These are phyloP conservation scores for Clistopyga incitator DNA, from an alignment of 2,888 invertebrate genomes.

Conservation along the genomic window DNA sequence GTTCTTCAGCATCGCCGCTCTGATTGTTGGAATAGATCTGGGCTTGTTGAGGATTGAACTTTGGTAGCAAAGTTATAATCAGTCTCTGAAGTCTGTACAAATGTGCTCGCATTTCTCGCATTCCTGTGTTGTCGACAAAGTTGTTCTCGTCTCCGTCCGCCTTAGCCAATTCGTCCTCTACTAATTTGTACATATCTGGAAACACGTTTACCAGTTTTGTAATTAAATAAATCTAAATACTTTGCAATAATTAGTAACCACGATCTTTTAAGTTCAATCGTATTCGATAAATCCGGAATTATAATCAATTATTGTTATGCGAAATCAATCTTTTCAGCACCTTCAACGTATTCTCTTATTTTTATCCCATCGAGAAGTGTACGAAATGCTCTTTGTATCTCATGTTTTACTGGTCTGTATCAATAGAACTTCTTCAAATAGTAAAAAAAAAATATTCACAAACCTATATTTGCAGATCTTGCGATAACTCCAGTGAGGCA, in stretches of 20 bases:
- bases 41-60: constrained; percentile 86
- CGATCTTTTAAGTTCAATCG: too few relatives aligned
- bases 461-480: constrained; percentile 87
- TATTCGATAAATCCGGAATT: too few relatives aligned
- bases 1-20: constrained; percentile 73
- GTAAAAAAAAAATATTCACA: constrained; percentile 39
- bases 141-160: constrained; percentile 71
- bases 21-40: constrained; percentile 66
- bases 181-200: constrained; percentile 81
- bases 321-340: too few relatives aligned
- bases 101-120: constrained; percentile 85
- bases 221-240: too few relatives aligned
- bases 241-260: too few relatives aligned
- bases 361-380: too few relatives aligned
- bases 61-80: constrained; percentile 90
- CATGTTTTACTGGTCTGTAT: too few relatives aligned
- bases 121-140: constrained; percentile 78
- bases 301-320: too few relatives aligned
- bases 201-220: neutral
- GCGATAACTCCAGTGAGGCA: constrained; percentile 91
- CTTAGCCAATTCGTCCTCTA: constrained; percentile 79
- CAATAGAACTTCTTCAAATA: neutral
- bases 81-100: constrained; percentile 90
- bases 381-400: neutral
- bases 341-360: too few relatives aligned